Evolutionary conservation across 2,888 invertebrate species (phyloP), one percentile per base, ranked within the genome.

Genomic region (Meiosimyza platycephala): DNA sequence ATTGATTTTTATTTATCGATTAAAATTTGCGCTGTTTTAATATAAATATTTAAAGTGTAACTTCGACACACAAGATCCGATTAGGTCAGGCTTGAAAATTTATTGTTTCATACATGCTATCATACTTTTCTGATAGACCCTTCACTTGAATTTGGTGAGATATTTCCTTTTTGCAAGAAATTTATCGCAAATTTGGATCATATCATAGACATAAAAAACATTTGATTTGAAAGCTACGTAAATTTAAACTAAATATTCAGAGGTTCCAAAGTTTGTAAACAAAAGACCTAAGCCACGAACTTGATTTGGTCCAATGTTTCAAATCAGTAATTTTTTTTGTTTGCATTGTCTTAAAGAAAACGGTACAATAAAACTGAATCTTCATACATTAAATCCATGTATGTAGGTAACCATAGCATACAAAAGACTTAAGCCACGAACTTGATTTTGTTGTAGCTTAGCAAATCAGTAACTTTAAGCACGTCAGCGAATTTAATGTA

Each of bases 1-100:
- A 80, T 80, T 79, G 83, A 83, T 83, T 83, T 83, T 84, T 80
- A 83, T 84, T 84, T 84, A 80, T 79, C 80, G 84, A 84, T 83
- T 83, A 73, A 40, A 40, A 9, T 40, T 40, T 40, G 6, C 2
- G 6, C 9, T 71, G 70, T 74, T 76, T 62, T 75, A 72, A 65
- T 74, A 69, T 72, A 74, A 72, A 72, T 72, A 76, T 74, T 76
- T 74, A 71, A 28, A 28, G 66, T 72, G 68, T 71, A 55, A 55
- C 72, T 71, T 64, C 68, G 5, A 55, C 60, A 51, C 52, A 28
- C 28, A 28, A 28, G 4, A 28, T 28, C 28, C 4, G 28, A 28
- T 28, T 28, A 28, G 28, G 28, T 28, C 28, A 28, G 28, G 28
- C 4, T 28, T 28, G 4, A 28, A 28, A 28, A 28, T 28, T 28